These are phyloP conservation scores for Borostomias antarcticus DNA, from an alignment of 2,797 vertebrate species.

Conservation along the genomic window DNA sequence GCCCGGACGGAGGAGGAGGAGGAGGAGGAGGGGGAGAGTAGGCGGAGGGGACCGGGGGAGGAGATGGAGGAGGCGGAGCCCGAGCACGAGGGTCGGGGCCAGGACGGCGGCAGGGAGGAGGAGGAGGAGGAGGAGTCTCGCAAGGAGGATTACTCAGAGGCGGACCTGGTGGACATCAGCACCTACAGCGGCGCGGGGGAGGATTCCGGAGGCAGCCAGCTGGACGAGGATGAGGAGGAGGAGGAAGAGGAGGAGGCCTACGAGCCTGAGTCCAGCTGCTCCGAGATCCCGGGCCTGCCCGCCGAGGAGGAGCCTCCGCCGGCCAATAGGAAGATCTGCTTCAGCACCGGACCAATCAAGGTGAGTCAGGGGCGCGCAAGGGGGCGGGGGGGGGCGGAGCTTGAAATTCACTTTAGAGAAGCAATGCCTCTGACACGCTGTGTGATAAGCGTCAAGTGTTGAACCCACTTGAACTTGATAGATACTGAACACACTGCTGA, in stretches of 20 bases:
- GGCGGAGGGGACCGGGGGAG: conserved; percentile 44
- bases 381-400: no score
- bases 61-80: conserved; percentile 58
- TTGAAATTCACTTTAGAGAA: no score
- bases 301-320: conserved; percentile 84
- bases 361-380: conserved; percentile 72
- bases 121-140: conserved; percentile 84
- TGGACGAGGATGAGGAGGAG: conserved; percentile 88
- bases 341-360: conserved; percentile 92
- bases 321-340: conserved; percentile 87
- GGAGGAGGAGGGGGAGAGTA: conserved; percentile 14
- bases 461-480: no score
- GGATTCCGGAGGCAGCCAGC: conserved; percentile 93
- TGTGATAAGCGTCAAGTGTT: no score
- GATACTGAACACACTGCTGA: no score
- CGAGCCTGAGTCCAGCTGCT: conserved; percentile 88
- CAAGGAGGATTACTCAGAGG: conserved; percentile 95
- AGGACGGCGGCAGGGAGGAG: conserved; percentile 51
- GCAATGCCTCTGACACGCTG: no score
- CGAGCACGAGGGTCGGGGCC: conserved; percentile 48
- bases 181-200: conserved; percentile 95
- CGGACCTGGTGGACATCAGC: conserved; percentile 95
- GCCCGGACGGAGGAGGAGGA: neutral
- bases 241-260: conserved; percentile 83
- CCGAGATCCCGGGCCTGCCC: conserved; percentile 88